Conservation (phyloP, 30 jellyfish, hydroid and myxozoan species). For the Aurelia aurita region DNA sequence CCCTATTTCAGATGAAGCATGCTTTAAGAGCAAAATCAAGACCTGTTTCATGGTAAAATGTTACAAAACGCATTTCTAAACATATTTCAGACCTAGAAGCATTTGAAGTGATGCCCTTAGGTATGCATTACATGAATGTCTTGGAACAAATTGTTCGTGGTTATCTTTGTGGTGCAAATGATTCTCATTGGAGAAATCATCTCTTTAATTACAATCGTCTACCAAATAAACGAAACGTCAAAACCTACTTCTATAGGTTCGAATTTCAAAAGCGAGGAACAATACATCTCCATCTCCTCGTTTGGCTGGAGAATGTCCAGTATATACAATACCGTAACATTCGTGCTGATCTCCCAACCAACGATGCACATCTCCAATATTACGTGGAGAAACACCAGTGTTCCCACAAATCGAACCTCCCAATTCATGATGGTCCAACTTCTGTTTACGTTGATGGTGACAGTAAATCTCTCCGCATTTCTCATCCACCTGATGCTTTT, state of each 20-base stretch:
- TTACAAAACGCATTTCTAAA: too few relatives aligned
- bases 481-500: conserved; percentile 19
- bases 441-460: background rate
- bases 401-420: background rate
- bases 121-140: conserved; percentile 10
- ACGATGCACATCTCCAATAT: background rate
- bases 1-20: too few relatives aligned
- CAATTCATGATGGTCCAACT: background rate
- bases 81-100: too few relatives aligned
- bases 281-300: conserved; percentile 32
- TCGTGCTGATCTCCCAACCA: background rate
- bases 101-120: too few relatives aligned
- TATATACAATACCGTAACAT: background rate
- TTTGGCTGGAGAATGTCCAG: conserved; percentile 29
- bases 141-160: conserved; percentile 54
- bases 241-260: conserved; percentile 26
- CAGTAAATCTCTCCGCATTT: background rate
- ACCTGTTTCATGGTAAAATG: too few relatives aligned
- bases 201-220: conserved; percentile 4
- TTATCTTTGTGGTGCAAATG: conserved; percentile 29
- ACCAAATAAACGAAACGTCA: background rate
- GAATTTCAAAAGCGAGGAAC: conserved; percentile 49
- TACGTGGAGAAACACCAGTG: background rate
- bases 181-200: conserved; percentile 27
- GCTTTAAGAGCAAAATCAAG: too few relatives aligned